phyloP scores from a whole-genome alignment of 2,797 vertebrate species.

The Mastacembelus armatus region DNA sequence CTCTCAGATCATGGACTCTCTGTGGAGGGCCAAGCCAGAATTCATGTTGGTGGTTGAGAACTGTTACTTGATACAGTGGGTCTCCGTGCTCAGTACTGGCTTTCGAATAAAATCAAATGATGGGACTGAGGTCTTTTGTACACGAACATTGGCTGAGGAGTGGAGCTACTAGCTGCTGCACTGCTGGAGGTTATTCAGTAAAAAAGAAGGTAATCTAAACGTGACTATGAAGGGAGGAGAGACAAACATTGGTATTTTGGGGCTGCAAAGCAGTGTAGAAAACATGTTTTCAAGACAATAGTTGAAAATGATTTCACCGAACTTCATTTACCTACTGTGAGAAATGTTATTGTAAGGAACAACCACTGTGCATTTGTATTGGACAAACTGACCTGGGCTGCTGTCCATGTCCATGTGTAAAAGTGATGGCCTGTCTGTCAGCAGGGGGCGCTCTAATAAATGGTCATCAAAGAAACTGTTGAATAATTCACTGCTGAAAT shows the following conservation, averaged over 20 bases:
- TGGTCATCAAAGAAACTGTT: slow-evolving; percentile 98
- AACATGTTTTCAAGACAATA: slow-evolving; percentile 4
- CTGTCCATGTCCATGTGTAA: slow-evolving; percentile 95
- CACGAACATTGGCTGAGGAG: slow-evolving; percentile 16
- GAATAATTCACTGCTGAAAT: slow-evolving; percentile 98
- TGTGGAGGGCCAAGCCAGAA: slow-evolving; percentile 16
- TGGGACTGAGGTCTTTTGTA: slow-evolving; percentile 32
- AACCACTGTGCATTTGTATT: not conserved
- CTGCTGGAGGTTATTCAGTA: not conserved
- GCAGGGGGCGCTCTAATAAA: slow-evolving; percentile 86
- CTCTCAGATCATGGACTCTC: slow-evolving; percentile 17
- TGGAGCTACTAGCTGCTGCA: slow-evolving; percentile 34
- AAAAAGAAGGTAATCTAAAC: slow-evolving; percentile 25
- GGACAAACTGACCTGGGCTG: slow-evolving; percentile 69
- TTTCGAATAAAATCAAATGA: slow-evolving; percentile 28
- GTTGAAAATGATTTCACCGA: not conserved
- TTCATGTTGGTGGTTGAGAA: slow-evolving; percentile 30
- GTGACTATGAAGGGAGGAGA: not conserved
- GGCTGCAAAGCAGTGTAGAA: slow-evolving; percentile 7
- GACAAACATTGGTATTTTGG: too few species aligned
- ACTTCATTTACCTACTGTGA: slow-evolving; percentile 13
- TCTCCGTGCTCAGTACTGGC: slow-evolving; percentile 24
- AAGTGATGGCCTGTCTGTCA: slow-evolving; percentile 92
- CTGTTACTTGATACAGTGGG: slow-evolving; percentile 21
- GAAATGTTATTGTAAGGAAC: slow-evolving; percentile 1